Evolutionary conservation across 1,140 invertebrate species (phyloP).

Genomic region (Drosophila setifemur): DNA sequence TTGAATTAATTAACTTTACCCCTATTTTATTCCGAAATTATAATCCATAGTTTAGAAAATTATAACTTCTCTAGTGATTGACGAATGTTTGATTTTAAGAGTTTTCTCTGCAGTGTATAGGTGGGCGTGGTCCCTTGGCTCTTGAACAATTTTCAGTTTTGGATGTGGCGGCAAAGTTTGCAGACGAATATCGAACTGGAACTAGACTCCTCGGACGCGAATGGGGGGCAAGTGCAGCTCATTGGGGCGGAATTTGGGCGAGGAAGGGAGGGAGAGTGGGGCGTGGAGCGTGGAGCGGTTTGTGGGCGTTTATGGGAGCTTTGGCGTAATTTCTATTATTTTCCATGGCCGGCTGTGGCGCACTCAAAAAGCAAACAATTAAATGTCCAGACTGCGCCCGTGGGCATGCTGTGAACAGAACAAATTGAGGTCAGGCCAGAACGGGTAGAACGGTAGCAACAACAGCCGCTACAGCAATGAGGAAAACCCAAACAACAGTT

Average conservation of each 20-base stretch:
- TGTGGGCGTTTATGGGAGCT: slow-evolving; percentile 62
- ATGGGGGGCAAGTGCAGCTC: slow-evolving; percentile 52
- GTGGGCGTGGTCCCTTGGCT: slow-evolving; percentile 21
- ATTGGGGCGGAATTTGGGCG: too few relatives aligned
- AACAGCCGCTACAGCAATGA: neutral
- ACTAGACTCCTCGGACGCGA: neutral
- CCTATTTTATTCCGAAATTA: too few relatives aligned
- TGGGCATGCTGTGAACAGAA: slow-evolving; percentile 69
- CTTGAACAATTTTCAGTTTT: slow-evolving; percentile 41
- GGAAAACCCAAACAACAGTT: slow-evolving; percentile 70
- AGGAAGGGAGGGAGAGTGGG: too few relatives aligned
- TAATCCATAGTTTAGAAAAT: too few relatives aligned
- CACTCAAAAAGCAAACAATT: slow-evolving; percentile 74
- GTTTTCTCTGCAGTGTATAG: too few relatives aligned
- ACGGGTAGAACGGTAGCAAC: slow-evolving; percentile 24
- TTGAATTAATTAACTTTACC: too few relatives aligned
- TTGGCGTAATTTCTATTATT: slow-evolving; percentile 78
- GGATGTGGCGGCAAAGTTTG: slow-evolving; percentile 53
- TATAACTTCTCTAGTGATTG: too few relatives aligned
- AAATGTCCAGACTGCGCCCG: slow-evolving; percentile 74
- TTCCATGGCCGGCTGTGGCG: slow-evolving; percentile 38
- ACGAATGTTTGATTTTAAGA: too few relatives aligned
- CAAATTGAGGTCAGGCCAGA: slow-evolving; percentile 71
- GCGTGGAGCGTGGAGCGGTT: neutral
- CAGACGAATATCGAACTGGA: slow-evolving; percentile 65